Evolutionary conservation across 2,888 invertebrate genomes (phyloP), one percentile per base, ranked within the genome.

Genomic region (Caenorhabditis macrosperma): DNA sequence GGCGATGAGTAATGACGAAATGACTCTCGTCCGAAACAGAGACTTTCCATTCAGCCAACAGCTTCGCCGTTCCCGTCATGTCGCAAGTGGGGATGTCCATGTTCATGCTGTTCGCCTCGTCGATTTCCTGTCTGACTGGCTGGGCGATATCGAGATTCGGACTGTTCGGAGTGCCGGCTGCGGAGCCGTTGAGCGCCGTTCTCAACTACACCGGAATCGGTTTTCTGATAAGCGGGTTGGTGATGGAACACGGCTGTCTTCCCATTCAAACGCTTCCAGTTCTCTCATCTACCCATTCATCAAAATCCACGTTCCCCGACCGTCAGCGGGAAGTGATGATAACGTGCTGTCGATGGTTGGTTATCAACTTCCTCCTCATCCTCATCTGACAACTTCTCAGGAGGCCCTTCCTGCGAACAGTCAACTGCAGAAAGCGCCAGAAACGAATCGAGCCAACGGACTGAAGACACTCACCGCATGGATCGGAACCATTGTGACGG

Each of bases 61-160:
- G 46, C 15, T 55, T 72, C 35, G 72, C 72, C 2, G 72, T 72
- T 17, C 63, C 28, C n/a, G 63, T 63, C 10, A 61, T 72, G 72
- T 30, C 35, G 3, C 72, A 55, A 20, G 63, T 72, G 2, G 72
- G 63, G 26, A 72, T 72, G 72, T 63, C 72, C 7, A 61, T 72
- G 63, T 61, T 61, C 63, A 72, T 72, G 63, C 52, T 72, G 2
- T 63, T 72, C 48, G 61, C 63, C 7, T 63, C 61, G 1, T 72
- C 72, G 6, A 63, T 72, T 12, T 61, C 72, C 12, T 72, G 72
- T 26, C 20, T 72, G 6, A 63, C 63, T 12, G 72, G 72, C 17
- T 72, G 72, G 72, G 72, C 72, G 2, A 72, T 63, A 2, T 72
- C 63, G 0, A 54, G 72, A 63, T 72, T 72, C 63, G 72, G 72